These are phyloP conservation scores for Ceratosolen solmsi DNA, from an alignment of 1,140 invertebrate species.

Conservation along the genomic window DNA sequence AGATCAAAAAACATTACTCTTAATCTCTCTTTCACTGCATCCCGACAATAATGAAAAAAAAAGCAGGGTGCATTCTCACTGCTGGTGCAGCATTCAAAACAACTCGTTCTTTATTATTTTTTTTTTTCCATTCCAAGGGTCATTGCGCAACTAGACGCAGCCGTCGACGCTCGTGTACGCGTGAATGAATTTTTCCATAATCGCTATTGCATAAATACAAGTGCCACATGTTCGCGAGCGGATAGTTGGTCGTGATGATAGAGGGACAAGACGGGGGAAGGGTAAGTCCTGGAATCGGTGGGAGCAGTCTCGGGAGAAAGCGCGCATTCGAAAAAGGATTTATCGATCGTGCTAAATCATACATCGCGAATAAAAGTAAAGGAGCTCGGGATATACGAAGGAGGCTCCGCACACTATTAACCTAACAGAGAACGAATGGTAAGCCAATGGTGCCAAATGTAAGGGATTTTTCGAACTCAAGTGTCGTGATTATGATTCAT, in stretches of 20 bases:
- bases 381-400: not conserved
- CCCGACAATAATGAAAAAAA: not conserved
- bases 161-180: not conserved
- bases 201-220: not conserved
- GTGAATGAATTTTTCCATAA: not conserved
- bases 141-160: not conserved
- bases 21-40: not conserved
- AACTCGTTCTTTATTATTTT: conserved; percentile 26
- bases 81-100: conserved; percentile 13
- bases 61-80: not conserved
- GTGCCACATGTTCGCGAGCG: conserved; percentile 17
- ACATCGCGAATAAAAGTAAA: conserved; percentile 32
- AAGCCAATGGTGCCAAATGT: conserved; percentile 25
- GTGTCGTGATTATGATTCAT: not conserved
- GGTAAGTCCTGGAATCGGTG: not conserved
- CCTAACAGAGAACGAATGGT: too few relatives aligned
- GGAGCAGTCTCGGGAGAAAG: not conserved
- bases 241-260: not conserved
- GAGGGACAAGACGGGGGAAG: not conserved
- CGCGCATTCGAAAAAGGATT: not conserved
- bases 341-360: conserved; percentile 30
- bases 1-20: conserved; percentile 36
- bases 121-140: not conserved
- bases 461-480: not conserved
- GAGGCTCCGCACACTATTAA: too few relatives aligned